Base-by-base conservation (phyloP, 1,140 invertebrate genomes). In the Bombus confusus region DNA sequence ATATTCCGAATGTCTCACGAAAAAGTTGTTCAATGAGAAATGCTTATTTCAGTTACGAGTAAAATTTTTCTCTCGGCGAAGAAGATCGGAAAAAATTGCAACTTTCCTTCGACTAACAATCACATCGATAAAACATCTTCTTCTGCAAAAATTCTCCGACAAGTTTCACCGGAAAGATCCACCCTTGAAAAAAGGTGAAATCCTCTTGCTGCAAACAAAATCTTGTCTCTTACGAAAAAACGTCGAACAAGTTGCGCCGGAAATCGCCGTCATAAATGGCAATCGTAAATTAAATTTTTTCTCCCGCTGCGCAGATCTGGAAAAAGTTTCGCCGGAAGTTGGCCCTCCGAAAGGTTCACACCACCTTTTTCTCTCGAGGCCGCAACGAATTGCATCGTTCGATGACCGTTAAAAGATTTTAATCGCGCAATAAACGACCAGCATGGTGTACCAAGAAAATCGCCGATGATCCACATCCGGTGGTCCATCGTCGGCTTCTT, bases 381-480 rank as follows among this genome's bases (percentile, higher is more conserved):
- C 73, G 47, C 9, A 13, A 52, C 15, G 43, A 75, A 52, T 31
- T 25, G n/a, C 22, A 47, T 34, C 37, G 57, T 64, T 83, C 64
- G 68, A 6, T 41, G 64, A 43, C 34, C 39, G 69, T 83, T 64
- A 34, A 39, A 72, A 88, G 74, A 74, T 83, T 89, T 89, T 88
- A 83, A 86, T 31, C 69, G 68, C 31, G 52, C 73, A 85, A 83
- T 89, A 83, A 88, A 88, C 68, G 47, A 88, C 59, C 12, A 25
- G 52, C 15, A 72, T 62, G 47, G 59, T 80, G 64, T 72, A 86
- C 57, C 72, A 72, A 89, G 76, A 71, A 66, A 83, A 88, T 86
- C 73, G 52, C 3, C 84, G 47, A 76, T 72, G 88, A 72, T 83
- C 84, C 83, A 83, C 87, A 86, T 89, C 84, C 88, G 88, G 88